Base-by-base conservation (phyloP, 2,797 vertebrate species). In the Bradypus variegatus region DNA sequence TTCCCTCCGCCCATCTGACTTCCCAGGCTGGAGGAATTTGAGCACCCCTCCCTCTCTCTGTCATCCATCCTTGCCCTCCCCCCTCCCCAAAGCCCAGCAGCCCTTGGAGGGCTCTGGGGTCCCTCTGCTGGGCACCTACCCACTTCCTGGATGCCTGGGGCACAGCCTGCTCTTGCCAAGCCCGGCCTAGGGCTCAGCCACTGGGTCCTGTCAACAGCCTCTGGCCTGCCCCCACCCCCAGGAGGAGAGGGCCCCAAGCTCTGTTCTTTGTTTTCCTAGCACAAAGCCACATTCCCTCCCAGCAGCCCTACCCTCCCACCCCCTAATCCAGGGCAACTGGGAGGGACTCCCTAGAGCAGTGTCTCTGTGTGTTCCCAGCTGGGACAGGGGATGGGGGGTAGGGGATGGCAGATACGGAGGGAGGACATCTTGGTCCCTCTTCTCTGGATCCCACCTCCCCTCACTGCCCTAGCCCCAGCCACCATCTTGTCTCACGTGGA, bases 211-310 rank as follows among this genome's bases (percentile, higher is more conserved):
- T 93, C 95, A 93, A 73, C 86, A 95, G 88, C 91, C 78, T 91
- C 79, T 33, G 2, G 58, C 90, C 38, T 23, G 67, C 55, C 18
- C 79, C 60, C 62, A 25, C 89, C 91, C 89, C 67, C 91, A 9
- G 9, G 73, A 90, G 73, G 64, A 92, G 83, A 83, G 79, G 88
- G 91, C 81, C 91, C 62, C 29, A 82, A 58, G 50, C 48, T 67
- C 72, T 88, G 87, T 89, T 86, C 93, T 91, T 89, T 93, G 94
- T 96, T 93, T 94, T 86, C 93, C 50, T 58, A 92, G 83, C 89
- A 96, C 95, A 96, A 96, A 96, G 95, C 91, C 93, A 90, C 92
- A 94, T 83, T 92, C 94, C 95, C 69, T 78, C 80, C 67, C 91
- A 5, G 14, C 62, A 69, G 58, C 77, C 76, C 88, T 83, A 0